Base-by-base conservation (phyloP, 2,888 invertebrate species). In the Calliopum simillimum region DNA sequence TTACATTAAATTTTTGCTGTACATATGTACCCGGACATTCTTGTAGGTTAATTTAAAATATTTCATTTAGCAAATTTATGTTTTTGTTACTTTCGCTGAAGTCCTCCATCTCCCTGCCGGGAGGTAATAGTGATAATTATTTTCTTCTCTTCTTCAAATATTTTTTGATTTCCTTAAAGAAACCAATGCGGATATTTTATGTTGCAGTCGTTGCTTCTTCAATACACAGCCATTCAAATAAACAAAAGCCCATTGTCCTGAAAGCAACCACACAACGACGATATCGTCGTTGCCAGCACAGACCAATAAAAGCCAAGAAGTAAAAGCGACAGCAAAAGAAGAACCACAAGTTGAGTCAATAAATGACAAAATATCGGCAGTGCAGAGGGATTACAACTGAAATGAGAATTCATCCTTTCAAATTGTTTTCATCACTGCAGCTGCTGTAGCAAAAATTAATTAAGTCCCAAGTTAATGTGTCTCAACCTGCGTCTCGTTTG, bases 391-490 rank as follows among this genome's bases (percentile, higher is more conserved):
- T 11, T 19, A 11, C 51, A n/a, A 49, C 19, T 11, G 14, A 51
- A 33, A 33, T 33, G 5, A n/a, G n/a, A 51, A 21, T 16, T 19
- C 16, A n/a, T 51, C 19, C 21, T 51, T 51, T 51, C 51, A 19
- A 51, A 51, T n/a, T 51, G 51, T 4, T 51, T 51, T 21, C 33
- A 33, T 33, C 33, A 33, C 8, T 16, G 19, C 33, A 19, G 51
- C 51, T 14, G 49, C 49, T 14, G 51, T 21, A 19, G 51, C 12
- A 51, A 51, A 51, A 51, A 51, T 51, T 51, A 51, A 51, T 51
- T 51, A 51, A 51, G 51, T 51, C 51, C 51, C 51, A 19, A 19
- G 51, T 51, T 21, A 16, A 51, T 51, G 51, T 13, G 51, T 51
- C 51, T 21, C 51, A 51, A 14, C 13, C 51, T 19, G 14, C n/a